Evolutionary conservation across 2,113 vertebrate species (phyloP).

Genomic region (Vulpes vulpes): DNA sequence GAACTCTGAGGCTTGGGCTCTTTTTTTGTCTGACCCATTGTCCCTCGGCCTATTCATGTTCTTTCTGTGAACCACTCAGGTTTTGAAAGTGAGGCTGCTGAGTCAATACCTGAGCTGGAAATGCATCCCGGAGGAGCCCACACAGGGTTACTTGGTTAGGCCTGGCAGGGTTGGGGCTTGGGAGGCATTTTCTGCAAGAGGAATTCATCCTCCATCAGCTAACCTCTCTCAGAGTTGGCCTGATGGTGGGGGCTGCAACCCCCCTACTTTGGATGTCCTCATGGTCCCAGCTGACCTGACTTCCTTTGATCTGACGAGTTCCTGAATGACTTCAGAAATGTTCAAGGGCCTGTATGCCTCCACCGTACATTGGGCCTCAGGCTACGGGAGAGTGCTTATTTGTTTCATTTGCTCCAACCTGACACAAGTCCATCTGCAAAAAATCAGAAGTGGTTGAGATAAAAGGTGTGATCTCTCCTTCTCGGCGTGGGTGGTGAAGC

Average conservation of each 20-base stretch:
- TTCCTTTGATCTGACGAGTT: background rate
- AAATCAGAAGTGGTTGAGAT: background rate
- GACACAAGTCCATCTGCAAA: background rate
- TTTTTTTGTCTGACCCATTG: background rate
- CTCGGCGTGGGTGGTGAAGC: background rate
- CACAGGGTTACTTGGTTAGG: background rate
- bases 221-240: background rate
- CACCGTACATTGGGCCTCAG: background rate
- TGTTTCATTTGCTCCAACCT: background rate
- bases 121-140: background rate
- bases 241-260: background rate
- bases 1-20: background rate
- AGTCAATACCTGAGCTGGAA: background rate
- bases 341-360: background rate
- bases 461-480: background rate
- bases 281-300: background rate
- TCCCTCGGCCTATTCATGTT: background rate
- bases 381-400: background rate
- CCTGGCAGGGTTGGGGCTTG: background rate
- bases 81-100: background rate
- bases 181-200: background rate
- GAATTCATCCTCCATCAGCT: background rate
- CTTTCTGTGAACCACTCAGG: rapidly evolving
- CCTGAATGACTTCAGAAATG: background rate
- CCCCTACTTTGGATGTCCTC: background rate